Percentiles rank a stretch among this genome's conserved stretches.
Conservation (phyloP, 2,888 invertebrate species). For the Meloe dianella region DNA sequence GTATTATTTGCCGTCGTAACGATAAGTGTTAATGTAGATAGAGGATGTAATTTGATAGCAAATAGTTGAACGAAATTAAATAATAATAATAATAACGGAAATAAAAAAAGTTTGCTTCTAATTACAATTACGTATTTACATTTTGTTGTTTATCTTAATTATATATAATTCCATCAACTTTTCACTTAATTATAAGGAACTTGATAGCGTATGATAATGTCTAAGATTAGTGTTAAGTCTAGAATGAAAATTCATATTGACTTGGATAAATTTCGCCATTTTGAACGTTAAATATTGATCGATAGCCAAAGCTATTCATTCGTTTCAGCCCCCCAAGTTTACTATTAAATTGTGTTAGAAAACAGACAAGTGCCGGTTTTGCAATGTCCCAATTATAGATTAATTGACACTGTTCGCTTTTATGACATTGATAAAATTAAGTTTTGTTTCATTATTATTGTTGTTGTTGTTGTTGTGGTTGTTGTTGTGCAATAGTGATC, state of each 20-base stretch:
- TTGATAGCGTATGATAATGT: not conserved
- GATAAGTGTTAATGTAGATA: conserved; percentile 39
- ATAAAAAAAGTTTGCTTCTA: not conserved
- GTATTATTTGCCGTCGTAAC: conserved; percentile 32
- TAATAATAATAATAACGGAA: not conserved
- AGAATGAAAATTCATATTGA: not conserved
- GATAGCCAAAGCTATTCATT: not conserved
- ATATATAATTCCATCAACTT: not conserved
- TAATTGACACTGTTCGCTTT: not conserved
- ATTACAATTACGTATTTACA: not conserved
- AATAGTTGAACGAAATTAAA: not conserved
- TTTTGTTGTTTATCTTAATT: not conserved
- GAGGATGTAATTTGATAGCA: not conserved
- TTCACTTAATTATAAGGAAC: not conserved
- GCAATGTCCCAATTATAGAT: not conserved
- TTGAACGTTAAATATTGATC: conserved; percentile 5
- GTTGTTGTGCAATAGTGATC: not conserved
- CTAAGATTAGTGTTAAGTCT: not conserved
- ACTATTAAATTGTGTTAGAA: not conserved
- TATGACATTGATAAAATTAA: conserved; percentile 2
- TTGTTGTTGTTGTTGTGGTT: not conserved
- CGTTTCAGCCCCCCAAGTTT: not conserved
- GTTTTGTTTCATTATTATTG: not conserved
- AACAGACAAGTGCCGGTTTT: not conserved
- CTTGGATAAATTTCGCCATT: not conserved